Conservation (phyloP, 1,140 invertebrate species). For the Caenorhabditis latens region DNA sequence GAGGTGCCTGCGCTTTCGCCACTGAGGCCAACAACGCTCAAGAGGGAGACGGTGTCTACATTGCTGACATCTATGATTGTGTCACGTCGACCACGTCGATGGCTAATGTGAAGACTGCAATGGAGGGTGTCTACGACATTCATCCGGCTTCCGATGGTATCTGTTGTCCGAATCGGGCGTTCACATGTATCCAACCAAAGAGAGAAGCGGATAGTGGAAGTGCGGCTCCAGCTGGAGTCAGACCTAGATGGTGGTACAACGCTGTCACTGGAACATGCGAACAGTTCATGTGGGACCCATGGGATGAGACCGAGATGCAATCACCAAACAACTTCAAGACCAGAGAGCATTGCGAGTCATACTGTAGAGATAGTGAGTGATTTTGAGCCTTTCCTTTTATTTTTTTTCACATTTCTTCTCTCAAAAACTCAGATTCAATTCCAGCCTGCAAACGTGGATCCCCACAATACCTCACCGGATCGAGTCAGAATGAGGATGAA, state of each 20-base stretch:
- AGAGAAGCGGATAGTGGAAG: constrained; percentile 75
- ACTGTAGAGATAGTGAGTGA: constrained; percentile 75
- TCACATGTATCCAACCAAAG: constrained; percentile 77
- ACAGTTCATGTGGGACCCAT: constrained; percentile 78
- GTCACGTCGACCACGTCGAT: constrained; percentile 71
- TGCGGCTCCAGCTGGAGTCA: constrained; percentile 74
- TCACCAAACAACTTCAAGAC: constrained; percentile 78
- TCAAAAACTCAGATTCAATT: constrained; percentile 3
- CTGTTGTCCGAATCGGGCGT: constrained; percentile 76
- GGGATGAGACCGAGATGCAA: constrained; percentile 77
- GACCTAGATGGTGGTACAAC: constrained; percentile 74
- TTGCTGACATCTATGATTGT: constrained; percentile 76
- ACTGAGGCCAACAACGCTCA: constrained; percentile 50
- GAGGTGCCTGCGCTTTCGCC: constrained; percentile 57
- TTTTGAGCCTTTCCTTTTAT: background rate
- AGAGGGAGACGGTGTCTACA: constrained; percentile 72
- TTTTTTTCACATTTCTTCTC: background rate
- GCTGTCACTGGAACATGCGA: constrained; percentile 77
- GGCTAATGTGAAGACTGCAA: constrained; percentile 74
- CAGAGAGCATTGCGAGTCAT: constrained; percentile 76
- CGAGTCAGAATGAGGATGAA: constrained; percentile 74
- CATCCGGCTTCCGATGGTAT: constrained; percentile 74
- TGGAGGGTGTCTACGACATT: constrained; percentile 76
- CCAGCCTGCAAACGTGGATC: constrained; percentile 76
- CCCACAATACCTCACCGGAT: constrained; percentile 75